These are phyloP conservation scores for Tortricodes alternella DNA, from an alignment of 2,888 invertebrate genomes.

Conservation along the genomic window DNA sequence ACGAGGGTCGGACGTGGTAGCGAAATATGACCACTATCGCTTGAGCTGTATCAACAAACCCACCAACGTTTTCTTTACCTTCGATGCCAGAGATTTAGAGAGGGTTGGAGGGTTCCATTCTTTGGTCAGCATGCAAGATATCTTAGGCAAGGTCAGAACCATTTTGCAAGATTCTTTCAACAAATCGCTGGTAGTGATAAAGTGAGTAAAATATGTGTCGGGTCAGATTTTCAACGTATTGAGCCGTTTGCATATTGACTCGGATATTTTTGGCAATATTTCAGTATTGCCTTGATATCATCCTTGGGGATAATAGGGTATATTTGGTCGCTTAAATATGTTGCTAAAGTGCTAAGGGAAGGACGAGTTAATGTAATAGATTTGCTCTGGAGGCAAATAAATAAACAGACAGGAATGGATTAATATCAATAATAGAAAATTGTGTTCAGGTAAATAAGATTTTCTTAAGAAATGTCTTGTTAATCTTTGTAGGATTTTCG, in stretches of 20 bases:
- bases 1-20: slow-evolving; percentile 27
- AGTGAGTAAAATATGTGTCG: slow-evolving; percentile 27
- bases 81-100: background rate
- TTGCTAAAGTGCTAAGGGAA: too few relatives aligned
- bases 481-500: too few relatives aligned
- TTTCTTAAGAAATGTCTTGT: too few relatives aligned
- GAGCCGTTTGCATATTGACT: slow-evolving; percentile 26
- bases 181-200: slow-evolving; percentile 28
- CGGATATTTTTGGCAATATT: slow-evolving; percentile 23
- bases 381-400: too few relatives aligned
- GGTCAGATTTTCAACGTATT: slow-evolving; percentile 31
- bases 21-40: slow-evolving; percentile 20
- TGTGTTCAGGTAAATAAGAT: too few relatives aligned
- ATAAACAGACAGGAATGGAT: too few relatives aligned
- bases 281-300: slow-evolving; percentile 11
- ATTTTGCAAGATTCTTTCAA: slow-evolving; percentile 29
- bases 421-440: too few relatives aligned
- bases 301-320: background rate
- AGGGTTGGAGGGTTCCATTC: slow-evolving; percentile 5
- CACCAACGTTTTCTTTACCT: background rate
- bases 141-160: slow-evolving; percentile 29
- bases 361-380: too few relatives aligned
- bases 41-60: background rate
- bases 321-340: background rate
- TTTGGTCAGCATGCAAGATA: slow-evolving; percentile 23